Evolutionary conservation across 2,113 vertebrate species (phyloP).

Genomic region (human (Homo sapiens)): DNA sequence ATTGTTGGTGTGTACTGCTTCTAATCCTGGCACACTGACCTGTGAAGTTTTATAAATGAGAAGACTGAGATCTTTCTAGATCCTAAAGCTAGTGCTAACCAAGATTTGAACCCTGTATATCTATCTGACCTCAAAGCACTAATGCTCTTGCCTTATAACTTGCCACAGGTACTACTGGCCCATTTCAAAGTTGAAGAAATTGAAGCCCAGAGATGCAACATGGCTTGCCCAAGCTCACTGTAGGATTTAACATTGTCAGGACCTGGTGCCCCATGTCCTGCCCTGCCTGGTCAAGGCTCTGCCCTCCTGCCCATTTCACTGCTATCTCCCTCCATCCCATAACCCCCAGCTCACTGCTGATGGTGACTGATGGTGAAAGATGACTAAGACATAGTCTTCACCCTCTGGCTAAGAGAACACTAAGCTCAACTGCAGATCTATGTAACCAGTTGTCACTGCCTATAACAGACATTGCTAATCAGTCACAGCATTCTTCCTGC

Average conservation of each 20-base stretch:
- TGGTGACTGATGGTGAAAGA: not conserved
- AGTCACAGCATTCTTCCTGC: not conserved
- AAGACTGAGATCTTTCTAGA: not conserved
- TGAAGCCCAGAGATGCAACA: not conserved
- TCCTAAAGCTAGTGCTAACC: not conserved
- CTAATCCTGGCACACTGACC: not conserved
- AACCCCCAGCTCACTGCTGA: not conserved
- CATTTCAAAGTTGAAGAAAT: slow-evolving; percentile 19
- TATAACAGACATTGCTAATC: not conserved
- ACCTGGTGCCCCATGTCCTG: not conserved
- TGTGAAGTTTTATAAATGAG: not conserved
- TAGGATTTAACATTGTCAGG: not conserved
- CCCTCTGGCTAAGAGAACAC: not conserved
- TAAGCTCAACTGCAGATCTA: not conserved
- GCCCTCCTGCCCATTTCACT: not conserved
- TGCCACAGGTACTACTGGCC: not conserved
- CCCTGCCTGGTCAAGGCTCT: not conserved
- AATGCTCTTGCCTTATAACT: not conserved
- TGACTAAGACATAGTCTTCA: not conserved
- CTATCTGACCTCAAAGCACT: not conserved
- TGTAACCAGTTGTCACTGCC: not conserved
- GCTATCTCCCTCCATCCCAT: not conserved
- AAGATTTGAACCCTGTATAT: not conserved
- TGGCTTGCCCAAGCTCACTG: not conserved
- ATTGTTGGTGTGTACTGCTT: not conserved